Evolutionary conservation across 2,888 invertebrate genomes (phyloP).

Genomic region (Drosophila tripunctata): DNA sequence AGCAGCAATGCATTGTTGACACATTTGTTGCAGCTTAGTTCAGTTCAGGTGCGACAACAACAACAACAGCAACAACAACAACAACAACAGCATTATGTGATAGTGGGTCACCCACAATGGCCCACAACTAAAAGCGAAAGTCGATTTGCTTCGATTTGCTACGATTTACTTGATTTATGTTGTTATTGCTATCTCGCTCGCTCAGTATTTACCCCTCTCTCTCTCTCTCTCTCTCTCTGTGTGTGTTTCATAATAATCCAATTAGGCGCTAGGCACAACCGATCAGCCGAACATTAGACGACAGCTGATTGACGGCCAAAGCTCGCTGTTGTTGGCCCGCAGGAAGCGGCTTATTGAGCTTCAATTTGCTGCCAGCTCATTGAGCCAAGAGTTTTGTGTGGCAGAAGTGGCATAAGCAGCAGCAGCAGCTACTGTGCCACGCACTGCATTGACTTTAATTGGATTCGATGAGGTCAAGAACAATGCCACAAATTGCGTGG

Average conservation of each 20-base stretch:
- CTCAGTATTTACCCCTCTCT: no score
- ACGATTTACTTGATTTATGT: constrained; percentile 45
- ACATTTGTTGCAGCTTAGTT: constrained; percentile 67
- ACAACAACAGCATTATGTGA: constrained; percentile 23
- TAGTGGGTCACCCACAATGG: constrained; percentile 74
- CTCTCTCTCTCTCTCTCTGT: constrained; percentile 2
- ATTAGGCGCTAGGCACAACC: constrained; percentile 57
- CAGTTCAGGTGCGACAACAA: constrained; percentile 64
- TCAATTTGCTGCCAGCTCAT: neutral
- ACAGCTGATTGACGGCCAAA: constrained; percentile 75
- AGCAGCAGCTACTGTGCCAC: constrained; percentile 67
- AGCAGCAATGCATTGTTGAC: constrained; percentile 57
- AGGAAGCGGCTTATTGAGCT: constrained; percentile 78
- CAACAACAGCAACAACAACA: constrained; percentile 18
- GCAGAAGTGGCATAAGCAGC: neutral
- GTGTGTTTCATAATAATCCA: constrained; percentile 74
- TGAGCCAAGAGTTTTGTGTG: neutral
- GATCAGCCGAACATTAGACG: constrained; percentile 64
- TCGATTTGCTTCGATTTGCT: constrained; percentile 43
- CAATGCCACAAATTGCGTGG: constrained; percentile 55
- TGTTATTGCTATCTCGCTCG: neutral
- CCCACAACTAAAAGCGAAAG: constrained; percentile 71
- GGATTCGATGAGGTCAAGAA: constrained; percentile 76
- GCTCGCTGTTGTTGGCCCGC: constrained; percentile 45
- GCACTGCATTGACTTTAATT: constrained; percentile 69